These are phyloP conservation scores for Diachrysia chrysitis DNA, from an alignment of 2,888 invertebrate genomes.

Conservation along the genomic window DNA sequence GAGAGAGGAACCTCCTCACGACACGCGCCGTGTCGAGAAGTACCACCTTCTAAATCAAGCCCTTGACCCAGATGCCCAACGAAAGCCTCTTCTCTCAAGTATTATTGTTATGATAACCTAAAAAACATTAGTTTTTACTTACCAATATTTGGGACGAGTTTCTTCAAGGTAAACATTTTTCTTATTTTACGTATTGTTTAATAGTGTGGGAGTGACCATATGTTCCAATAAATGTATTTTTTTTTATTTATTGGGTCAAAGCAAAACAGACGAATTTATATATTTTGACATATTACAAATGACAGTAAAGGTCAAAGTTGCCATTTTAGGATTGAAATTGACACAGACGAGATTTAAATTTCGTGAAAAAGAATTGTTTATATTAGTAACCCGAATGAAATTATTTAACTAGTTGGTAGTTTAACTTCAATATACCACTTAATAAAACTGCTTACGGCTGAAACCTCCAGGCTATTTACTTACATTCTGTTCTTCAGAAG, in stretches of 20 bases:
- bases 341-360: too few species aligned
- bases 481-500: too few species aligned
- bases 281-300: conserved; percentile 17
- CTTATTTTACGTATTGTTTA: not conserved
- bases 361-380: too few species aligned
- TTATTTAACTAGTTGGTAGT: too few species aligned
- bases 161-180: conserved; percentile 60
- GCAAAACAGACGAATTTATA: conserved; percentile 34
- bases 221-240: not conserved
- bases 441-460: not conserved
- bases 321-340: not conserved
- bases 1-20: too few species aligned
- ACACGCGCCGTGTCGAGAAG: too few species aligned
- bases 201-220: conserved; percentile 3
- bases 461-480: not conserved
- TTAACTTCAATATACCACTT: too few species aligned
- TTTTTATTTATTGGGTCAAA: conserved; percentile 25
- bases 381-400: too few species aligned
- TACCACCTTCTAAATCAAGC: too few species aligned
- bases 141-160: conserved; percentile 54
- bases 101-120: conserved; percentile 25
- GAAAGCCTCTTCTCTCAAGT: too few species aligned
- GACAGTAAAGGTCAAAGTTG: not conserved
- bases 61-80: too few species aligned
- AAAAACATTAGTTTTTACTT: conserved; percentile 41